Conservation (phyloP, 2,888 invertebrate species). For the Bellardia bayeri region DNA sequence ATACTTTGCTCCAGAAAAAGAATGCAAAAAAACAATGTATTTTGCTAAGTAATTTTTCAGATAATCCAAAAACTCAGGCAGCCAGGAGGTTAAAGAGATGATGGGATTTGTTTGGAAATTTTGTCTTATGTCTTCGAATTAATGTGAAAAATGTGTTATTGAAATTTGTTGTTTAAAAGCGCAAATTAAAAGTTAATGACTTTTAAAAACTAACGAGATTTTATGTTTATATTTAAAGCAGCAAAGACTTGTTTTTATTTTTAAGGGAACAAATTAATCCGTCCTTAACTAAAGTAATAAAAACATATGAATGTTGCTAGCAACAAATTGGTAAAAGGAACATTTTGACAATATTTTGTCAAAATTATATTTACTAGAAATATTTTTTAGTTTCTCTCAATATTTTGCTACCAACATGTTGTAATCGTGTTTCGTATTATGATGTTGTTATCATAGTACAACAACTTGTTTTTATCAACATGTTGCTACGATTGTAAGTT, state of each 20-base stretch:
- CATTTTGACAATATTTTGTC: too few species aligned
- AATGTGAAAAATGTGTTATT: constrained; percentile 64
- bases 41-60: constrained; percentile 67
- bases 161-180: constrained; percentile 39
- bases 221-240: not conserved
- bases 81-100: constrained; percentile 57
- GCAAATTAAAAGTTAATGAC: constrained; percentile 23
- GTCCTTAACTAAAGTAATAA: too few species aligned
- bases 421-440: not conserved
- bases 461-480: not conserved
- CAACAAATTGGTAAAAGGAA: too few species aligned
- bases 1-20: constrained; percentile 37
- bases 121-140: constrained; percentile 50
- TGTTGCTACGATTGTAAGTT: not conserved
- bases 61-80: constrained; percentile 53
- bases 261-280: too few species aligned
- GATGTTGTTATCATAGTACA: not conserved
- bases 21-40: constrained; percentile 8
- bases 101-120: constrained; percentile 40
- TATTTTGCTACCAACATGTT: not conserved
- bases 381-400: not conserved
- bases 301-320: too few species aligned
- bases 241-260: not conserved
- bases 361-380: not conserved
- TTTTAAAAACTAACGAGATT: not conserved